Percentiles rank a stretch among this genome's conserved stretches.
phyloP scores from a whole-genome alignment of 1,140 invertebrate species.

The Trinorchestia longiramus region DNA sequence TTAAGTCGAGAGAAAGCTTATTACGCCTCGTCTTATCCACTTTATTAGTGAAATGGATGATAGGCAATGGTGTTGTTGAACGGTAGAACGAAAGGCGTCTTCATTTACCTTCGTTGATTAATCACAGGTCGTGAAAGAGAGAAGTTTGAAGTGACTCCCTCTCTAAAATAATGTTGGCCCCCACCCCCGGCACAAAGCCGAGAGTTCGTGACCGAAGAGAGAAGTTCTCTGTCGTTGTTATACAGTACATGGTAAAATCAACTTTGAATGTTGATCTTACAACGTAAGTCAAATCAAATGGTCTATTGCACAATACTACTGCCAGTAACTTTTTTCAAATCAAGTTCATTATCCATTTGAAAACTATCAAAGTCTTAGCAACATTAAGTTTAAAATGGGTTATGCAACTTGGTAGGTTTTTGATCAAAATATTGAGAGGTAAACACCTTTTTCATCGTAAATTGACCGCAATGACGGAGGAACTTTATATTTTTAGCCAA shows the following conservation, averaged over 20 bases:
- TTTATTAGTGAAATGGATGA: slow-evolving; percentile 1
- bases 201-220: background rate
- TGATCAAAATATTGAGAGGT: background rate
- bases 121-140: background rate
- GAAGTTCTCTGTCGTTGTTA: background rate
- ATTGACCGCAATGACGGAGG: background rate
- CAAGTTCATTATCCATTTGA: too few relatives aligned
- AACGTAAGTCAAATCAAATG: too few relatives aligned
- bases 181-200: background rate
- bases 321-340: too few relatives aligned
- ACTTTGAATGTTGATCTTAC: background rate
- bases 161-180: background rate
- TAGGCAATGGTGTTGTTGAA: background rate
- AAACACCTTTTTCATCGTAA: background rate
- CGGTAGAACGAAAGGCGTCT: background rate
- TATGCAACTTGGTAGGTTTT: background rate
- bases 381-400: background rate
- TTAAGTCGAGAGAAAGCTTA: background rate
- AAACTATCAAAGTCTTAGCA: background rate
- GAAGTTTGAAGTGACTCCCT: background rate
- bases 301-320: too few relatives aligned
- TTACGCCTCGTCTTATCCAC: background rate
- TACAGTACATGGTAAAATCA: background rate
- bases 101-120: background rate
- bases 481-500: background rate